A percentile compares a stretch with the other conserved stretches of the same genome.
phyloP scores from a whole-genome alignment of 2,888 invertebrate species.

The Drosophila prostipennis region DNA sequence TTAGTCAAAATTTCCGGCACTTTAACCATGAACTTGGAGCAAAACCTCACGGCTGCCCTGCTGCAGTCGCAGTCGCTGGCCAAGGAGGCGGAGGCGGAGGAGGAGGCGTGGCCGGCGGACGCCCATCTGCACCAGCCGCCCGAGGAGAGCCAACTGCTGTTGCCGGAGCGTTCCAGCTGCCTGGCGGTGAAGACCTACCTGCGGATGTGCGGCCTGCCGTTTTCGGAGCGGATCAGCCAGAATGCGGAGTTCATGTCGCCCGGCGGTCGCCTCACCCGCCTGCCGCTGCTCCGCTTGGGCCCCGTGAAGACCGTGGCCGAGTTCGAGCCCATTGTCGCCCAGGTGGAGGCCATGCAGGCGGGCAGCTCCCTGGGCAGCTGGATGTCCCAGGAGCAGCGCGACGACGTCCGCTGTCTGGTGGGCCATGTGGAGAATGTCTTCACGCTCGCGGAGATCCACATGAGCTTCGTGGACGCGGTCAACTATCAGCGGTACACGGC shows the following conservation, averaged over 20 bases:
- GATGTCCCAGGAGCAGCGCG: slow-evolving; percentile 89
- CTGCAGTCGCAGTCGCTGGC: not conserved
- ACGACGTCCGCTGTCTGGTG: slow-evolving; percentile 95
- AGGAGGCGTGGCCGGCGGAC: slow-evolving; percentile 89
- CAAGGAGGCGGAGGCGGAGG: not conserved
- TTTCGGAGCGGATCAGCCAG: slow-evolving; percentile 90
- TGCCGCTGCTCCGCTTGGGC: slow-evolving; percentile 95
- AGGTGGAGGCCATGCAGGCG: slow-evolving; percentile 92
- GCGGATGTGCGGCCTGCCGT: slow-evolving; percentile 94
- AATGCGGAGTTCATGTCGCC: slow-evolving; percentile 99
- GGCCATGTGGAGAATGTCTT: slow-evolving; percentile 93
- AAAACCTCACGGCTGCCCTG: slow-evolving; percentile 8
- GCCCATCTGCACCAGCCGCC: slow-evolving; percentile 93
- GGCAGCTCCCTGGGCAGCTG: slow-evolving; percentile 86
- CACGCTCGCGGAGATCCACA: slow-evolving; percentile 93
- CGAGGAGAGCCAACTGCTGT: slow-evolving; percentile 94
- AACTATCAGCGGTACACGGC: slow-evolving; percentile 92
- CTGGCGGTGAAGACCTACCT: slow-evolving; percentile 95
- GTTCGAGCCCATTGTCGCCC: slow-evolving; percentile 94
- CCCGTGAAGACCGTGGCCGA: slow-evolving; percentile 92
- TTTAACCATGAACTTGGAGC: slow-evolving; percentile 4
- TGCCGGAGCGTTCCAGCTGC: slow-evolving; percentile 96
- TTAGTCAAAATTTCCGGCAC: slow-evolving; percentile 1
- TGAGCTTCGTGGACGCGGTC: slow-evolving; percentile 92
- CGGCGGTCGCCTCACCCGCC: slow-evolving; percentile 88